These are phyloP conservation scores for Siphlonurus alternatus DNA, from an alignment of 2,888 invertebrate species.

Conservation along the genomic window DNA sequence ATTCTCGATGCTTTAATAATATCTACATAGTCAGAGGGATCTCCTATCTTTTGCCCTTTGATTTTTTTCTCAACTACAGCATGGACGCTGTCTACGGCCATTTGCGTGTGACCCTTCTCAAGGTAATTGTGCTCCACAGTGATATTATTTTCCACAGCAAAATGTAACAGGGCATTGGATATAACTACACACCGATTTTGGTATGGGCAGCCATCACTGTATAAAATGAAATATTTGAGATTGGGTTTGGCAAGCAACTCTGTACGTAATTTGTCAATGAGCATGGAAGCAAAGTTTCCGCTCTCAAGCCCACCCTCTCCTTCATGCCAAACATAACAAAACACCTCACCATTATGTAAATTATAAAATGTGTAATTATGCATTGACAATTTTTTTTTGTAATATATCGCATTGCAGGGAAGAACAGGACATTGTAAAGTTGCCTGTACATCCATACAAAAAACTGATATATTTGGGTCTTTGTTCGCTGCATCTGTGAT, in stretches of 20 bases:
- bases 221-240: constrained; percentile 13
- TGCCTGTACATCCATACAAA: constrained; percentile 18
- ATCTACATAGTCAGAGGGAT: constrained; percentile 18
- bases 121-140: constrained; percentile 20
- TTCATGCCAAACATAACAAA: constrained; percentile 17
- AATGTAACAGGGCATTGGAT: constrained; percentile 18
- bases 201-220: constrained; percentile 18
- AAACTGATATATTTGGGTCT: constrained; percentile 12
- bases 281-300: constrained; percentile 15
- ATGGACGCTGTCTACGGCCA: constrained; percentile 24
- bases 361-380: constrained; percentile 17
- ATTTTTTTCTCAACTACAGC: constrained; percentile 21
- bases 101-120: constrained; percentile 22
- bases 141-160: constrained; percentile 14
- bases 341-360: constrained; percentile 13
- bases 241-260: constrained; percentile 11
- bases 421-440: constrained; percentile 17
- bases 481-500: constrained; percentile 13
- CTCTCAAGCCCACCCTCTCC: constrained; percentile 15
- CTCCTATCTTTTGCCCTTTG: constrained; percentile 18
- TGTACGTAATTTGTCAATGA: constrained; percentile 10
- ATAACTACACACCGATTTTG: constrained; percentile 19
- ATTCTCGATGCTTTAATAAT: constrained; percentile 14
- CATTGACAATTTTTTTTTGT: constrained; percentile 18
- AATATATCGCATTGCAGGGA: constrained; percentile 16